Percentiles rank a stretch among this genome's conserved stretches.
These are phyloP conservation scores for Bedellia somnulentella DNA, from an alignment of 2,888 invertebrate species.

Conservation along the genomic window DNA sequence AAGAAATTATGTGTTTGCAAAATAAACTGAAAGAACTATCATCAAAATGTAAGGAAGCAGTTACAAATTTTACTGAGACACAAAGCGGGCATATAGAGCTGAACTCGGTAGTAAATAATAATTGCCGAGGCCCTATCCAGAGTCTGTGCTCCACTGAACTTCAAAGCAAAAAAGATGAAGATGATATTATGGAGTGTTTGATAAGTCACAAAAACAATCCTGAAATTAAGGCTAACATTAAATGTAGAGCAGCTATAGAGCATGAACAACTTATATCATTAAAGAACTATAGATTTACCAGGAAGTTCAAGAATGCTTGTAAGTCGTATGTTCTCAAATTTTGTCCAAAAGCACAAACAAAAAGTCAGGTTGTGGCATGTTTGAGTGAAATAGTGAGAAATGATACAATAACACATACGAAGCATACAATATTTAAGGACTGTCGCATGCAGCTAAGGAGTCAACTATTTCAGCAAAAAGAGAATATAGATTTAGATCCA, in stretches of 20 bases:
- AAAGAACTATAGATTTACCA: conserved; percentile 91
- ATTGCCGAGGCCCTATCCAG: conserved; percentile 79
- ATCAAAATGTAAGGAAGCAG: conserved; percentile 72
- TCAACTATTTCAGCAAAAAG: conserved; percentile 89
- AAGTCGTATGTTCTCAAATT: conserved; percentile 74
- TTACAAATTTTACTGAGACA: conserved; percentile 84
- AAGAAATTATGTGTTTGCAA: conserved; percentile 93
- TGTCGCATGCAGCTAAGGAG: conserved; percentile 90
- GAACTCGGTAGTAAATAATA: conserved; percentile 85
- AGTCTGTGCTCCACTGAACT: conserved; percentile 72
- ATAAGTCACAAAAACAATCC: conserved; percentile 89
- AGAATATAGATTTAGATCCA: conserved; percentile 85
- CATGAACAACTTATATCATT: conserved; percentile 94
- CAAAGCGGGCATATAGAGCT: conserved; percentile 86
- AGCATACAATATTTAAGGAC: conserved; percentile 81
- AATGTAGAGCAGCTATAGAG: conserved; percentile 92
- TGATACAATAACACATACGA: conserved; percentile 76
- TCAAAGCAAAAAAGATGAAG: conserved; percentile 73
- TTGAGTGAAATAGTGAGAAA: conserved; percentile 89
- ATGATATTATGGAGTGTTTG: conserved; percentile 92
- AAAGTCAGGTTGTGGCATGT: conserved; percentile 79
- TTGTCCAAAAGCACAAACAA: conserved; percentile 71
- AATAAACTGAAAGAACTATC: conserved; percentile 73
- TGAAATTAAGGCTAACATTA: conserved; percentile 72
- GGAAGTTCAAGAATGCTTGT: conserved; percentile 94